phyloP scores from a whole-genome alignment of 1,140 invertebrate species.

The Batillaria attramentaria region DNA sequence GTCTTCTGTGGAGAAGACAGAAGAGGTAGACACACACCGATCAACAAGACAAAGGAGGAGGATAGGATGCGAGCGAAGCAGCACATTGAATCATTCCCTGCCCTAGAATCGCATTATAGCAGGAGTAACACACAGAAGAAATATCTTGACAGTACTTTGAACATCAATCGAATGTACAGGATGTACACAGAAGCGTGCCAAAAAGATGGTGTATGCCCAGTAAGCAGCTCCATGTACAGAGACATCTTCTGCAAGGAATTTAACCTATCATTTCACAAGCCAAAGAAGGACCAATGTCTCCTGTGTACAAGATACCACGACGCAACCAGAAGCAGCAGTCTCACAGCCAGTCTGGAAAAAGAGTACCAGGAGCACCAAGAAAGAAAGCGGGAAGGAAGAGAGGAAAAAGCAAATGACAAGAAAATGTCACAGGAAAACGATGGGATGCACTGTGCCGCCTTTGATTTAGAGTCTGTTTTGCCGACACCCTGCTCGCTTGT shows the following conservation, averaged over 20 bases:
- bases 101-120: slow-evolving; percentile 36
- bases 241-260: slow-evolving; percentile 39
- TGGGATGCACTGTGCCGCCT: neutral
- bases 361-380: neutral
- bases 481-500: slow-evolving; percentile 19
- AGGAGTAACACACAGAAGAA: slow-evolving; percentile 25
- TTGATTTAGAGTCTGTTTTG: slow-evolving; percentile 33
- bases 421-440: neutral
- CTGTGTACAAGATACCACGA: neutral
- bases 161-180: slow-evolving; percentile 30
- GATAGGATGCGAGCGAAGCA: neutral
- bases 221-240: slow-evolving; percentile 25
- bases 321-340: neutral
- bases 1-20: slow-evolving; percentile 8
- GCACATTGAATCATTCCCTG: slow-evolving; percentile 32
- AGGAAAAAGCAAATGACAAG: neutral
- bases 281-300: slow-evolving; percentile 35
- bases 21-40: slow-evolving; percentile 14
- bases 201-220: neutral
- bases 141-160: slow-evolving; percentile 20
- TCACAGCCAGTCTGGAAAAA: neutral
- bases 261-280: slow-evolving; percentile 37
- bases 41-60: neutral
- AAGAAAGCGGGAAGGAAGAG: slow-evolving; percentile 21
- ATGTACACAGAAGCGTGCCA: slow-evolving; percentile 22